Evolutionary conservation across 2,888 invertebrate genomes (phyloP), one percentile per base, ranked within the genome.

Genomic region (Lysandra bellargus): DNA sequence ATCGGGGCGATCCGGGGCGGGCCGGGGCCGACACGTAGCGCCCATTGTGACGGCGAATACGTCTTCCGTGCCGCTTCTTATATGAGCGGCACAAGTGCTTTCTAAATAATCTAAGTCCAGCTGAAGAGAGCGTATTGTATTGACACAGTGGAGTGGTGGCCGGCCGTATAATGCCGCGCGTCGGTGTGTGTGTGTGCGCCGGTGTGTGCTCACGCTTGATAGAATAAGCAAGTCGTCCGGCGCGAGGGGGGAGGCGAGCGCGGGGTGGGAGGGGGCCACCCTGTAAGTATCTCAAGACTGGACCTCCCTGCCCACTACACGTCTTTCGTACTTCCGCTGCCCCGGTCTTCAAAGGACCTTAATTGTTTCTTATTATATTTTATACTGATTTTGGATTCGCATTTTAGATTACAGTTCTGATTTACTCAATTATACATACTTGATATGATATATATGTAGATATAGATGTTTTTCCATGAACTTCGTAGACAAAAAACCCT

Each of bases 41-140:
- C 90, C 94, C 92, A 94, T 94, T 94, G 94, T 94, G 92, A 94
- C 93, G 92, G 88, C 85, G 89, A 91, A 91, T 91, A 91, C 92
- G 91, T 93, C 94, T 94, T 93, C 90, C 90, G 90, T 89, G 91
- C 88, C 91, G 91, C 92, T 91, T 94, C 94, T 95, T 95, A 95
- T 95, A 95, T 95, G 95, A 95, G 92, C 94, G 92, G 94, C 95
- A 95, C 94, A 95, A 95, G 95, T 95, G 95, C 95, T 95, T 95
- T 95, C 95, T 95, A 95, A 95, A 95, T 95, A 95, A 95, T 95
- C 95, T 94, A 94, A 95, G 95, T 95, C 95, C 94, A 92, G 93
- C 88, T 90, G 93, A 93, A 93, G 93, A 93, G 94, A 94, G 93
- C 91, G 94, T 95, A 95, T 95, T 95, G 95, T 95, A 95, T 95